Evolutionary conservation across 1,140 invertebrate genomes (phyloP), one percentile per base, ranked within the genome.

Genomic region (Scaptomyza graminum): DNA sequence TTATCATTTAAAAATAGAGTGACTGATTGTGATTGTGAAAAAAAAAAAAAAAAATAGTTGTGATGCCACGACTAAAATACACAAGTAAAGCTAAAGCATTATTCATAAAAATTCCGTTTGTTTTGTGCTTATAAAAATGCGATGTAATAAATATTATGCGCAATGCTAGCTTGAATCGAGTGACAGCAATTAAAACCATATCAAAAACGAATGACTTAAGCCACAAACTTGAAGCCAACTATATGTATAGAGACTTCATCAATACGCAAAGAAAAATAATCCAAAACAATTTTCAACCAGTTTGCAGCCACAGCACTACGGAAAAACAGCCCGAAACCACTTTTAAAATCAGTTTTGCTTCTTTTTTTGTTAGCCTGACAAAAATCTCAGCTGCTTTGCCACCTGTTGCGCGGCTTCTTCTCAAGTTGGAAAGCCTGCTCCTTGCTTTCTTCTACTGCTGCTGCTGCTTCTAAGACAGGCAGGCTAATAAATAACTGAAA

Each of bases 201-300:
- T 31, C 41, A 76, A 69, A 74, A 73, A 82, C 74, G 65, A 82
- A 75, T 62, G 81, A 84, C 71, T 82, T 71, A 75, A 59, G 75
- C 66, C 67, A 78, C 76, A 46, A 78, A 78, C 72, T 75, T 60
- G 65, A 16, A 16, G n/a, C 60, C 25, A 59, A 51, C 47, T 69
- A 34, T 43, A 5, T 31, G 6, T 31, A 7, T 31, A 31, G 5
- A 9, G 11, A 16, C 60, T 41, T 12, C 31, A 61, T 61, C 25
- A 54, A 54, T 44, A 18, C 39, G 39, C 37, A n/a, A 51, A 28
- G 54, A 11, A 22, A 62, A 62, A 11, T 25, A 15, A 51, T 37
- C 28, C 50, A 16, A 54, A 63, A 54, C 34, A 50, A 52, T 63
- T 63, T 63, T 43, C 15, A 63, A 63, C 61, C 61, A 44, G 61